A percentile compares a stretch with the other conserved stretches of the same genome.
Conservation (phyloP, 30 jellyfish, hydroid and myxozoan species). For the Aurelia coerulea region DNA sequence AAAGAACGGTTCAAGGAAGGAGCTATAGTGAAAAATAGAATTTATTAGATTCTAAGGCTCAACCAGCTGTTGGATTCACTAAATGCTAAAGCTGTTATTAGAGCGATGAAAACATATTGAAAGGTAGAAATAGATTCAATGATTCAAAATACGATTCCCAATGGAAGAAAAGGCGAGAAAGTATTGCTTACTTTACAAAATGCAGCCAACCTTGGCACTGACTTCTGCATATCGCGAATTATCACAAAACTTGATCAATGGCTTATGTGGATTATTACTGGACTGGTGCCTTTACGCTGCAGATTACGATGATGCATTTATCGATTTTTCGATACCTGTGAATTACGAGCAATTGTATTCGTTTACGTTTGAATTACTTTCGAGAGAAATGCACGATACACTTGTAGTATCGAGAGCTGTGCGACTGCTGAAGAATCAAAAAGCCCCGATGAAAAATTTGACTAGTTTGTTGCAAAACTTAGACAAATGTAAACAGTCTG, state of each 20-base stretch:
- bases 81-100: too few species aligned
- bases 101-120: too few species aligned
- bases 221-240: slow-evolving; percentile 56
- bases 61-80: too few species aligned
- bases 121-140: too few species aligned
- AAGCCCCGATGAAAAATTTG: slow-evolving; percentile 43
- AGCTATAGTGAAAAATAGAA: too few species aligned
- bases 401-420: slow-evolving; percentile 53
- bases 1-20: too few species aligned
- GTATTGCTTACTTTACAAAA: slow-evolving; percentile 56
- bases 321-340: slow-evolving; percentile 62
- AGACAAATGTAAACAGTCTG: slow-evolving; percentile 25
- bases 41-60: too few species aligned
- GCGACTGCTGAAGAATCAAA: slow-evolving; percentile 33
- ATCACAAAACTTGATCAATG: slow-evolving; percentile 44
- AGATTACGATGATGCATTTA: slow-evolving; percentile 46
- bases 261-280: slow-evolving; percentile 27
- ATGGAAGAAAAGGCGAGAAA: slow-evolving; percentile 77
- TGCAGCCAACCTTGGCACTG: slow-evolving; percentile 58
- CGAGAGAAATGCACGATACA: slow-evolving; percentile 45
- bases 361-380: slow-evolving; percentile 51
- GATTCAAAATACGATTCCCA: background rate
- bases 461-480: slow-evolving; percentile 13
- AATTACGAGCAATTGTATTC: slow-evolving; percentile 44
- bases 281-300: slow-evolving; percentile 72